These are phyloP conservation scores for Megalonaias nervosa DNA, from an alignment of 1,140 invertebrate species.

Conservation along the genomic window DNA sequence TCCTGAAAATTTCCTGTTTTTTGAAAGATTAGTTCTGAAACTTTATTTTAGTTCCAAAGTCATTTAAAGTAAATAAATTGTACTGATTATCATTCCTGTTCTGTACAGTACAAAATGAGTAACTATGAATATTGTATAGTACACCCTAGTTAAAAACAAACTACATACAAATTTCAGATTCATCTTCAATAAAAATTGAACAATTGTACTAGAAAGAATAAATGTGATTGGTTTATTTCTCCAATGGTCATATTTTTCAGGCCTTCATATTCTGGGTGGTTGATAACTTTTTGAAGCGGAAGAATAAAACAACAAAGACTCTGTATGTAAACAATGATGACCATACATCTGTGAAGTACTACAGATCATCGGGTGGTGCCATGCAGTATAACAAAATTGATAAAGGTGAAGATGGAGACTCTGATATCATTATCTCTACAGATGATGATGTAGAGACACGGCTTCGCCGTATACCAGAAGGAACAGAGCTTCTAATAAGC, in stretches of 20 bases:
- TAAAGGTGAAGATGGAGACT: slow-evolving; percentile 72
- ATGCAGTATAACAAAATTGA: slow-evolving; percentile 72
- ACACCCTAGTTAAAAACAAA: too few relatives aligned
- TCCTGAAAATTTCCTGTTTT: too few relatives aligned
- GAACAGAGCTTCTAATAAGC: slow-evolving; percentile 25
- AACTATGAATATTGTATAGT: too few relatives aligned
- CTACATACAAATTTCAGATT: too few relatives aligned
- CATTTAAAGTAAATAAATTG: too few relatives aligned
- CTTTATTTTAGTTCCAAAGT: too few relatives aligned
- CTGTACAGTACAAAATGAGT: too few relatives aligned
- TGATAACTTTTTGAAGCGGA: slow-evolving; percentile 84
- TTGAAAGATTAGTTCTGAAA: too few relatives aligned
- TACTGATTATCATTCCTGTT: too few relatives aligned
- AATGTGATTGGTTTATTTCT: too few relatives aligned
- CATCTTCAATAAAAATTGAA: too few relatives aligned
- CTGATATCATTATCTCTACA: slow-evolving; percentile 73
- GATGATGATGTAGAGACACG: slow-evolving; percentile 67
- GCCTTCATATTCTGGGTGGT: slow-evolving; percentile 89
- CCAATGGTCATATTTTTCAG: slow-evolving; percentile 71
- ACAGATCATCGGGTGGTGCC: slow-evolving; percentile 47
- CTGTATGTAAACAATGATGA: slow-evolving; percentile 68
- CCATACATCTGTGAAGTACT: slow-evolving; percentile 52
- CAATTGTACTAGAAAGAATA: too few relatives aligned
- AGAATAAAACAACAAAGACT: slow-evolving; percentile 69
- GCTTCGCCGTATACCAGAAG: neutral